phyloP scores from a whole-genome alignment of 2,797 vertebrate genomes.

The Meda fulgida region DNA sequence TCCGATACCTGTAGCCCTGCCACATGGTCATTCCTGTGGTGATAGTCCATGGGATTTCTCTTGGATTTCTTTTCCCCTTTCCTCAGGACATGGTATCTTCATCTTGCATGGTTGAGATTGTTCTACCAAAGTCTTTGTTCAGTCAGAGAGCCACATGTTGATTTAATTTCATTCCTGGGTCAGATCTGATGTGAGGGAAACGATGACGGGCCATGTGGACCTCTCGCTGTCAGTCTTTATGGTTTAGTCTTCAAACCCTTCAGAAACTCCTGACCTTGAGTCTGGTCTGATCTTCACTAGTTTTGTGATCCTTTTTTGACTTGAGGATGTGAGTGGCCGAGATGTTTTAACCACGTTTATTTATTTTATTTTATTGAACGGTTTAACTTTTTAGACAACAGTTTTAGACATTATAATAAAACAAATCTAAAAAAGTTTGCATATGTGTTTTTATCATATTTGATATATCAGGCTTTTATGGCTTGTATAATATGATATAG shows the following conservation, averaged over 20 bases:
- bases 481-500: not conserved
- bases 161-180: constrained; percentile 59
- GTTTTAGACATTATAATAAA: not conserved
- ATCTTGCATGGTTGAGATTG: constrained; percentile 56
- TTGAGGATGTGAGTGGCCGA: not conserved
- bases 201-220: not conserved
- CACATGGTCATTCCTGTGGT: constrained; percentile 59
- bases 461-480: not conserved
- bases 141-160: constrained; percentile 54
- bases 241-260: constrained; percentile 7
- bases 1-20: constrained; percentile 58
- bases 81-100: constrained; percentile 38
- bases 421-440: too few species aligned
- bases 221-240: constrained; percentile 18
- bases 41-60: constrained; percentile 59
- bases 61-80: constrained; percentile 38
- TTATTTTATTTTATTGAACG: not conserved
- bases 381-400: not conserved
- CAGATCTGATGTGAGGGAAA: constrained; percentile 41
- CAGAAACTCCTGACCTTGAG: constrained; percentile 8
- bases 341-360: not conserved
- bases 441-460: not conserved
- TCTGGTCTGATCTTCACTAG: not conserved
- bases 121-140: constrained; percentile 48
- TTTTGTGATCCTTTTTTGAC: not conserved